A percentile compares a stretch with the other conserved stretches of the same genome.
Conservation (phyloP, 2,888 invertebrate species). For the Pediacus dermestoides region DNA sequence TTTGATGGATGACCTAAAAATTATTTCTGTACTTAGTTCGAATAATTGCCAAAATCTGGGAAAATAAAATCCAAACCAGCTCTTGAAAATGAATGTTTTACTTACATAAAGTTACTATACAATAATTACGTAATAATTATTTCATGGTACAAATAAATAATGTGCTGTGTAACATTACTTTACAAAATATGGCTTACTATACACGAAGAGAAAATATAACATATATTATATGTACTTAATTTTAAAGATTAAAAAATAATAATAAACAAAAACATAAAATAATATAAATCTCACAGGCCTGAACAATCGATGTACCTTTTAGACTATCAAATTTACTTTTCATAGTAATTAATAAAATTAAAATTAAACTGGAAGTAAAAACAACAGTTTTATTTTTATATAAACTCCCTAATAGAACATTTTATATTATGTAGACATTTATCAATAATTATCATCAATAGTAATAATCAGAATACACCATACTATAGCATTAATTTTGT, state of each 20-base stretch:
- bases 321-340: constrained; percentile 24
- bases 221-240: constrained; percentile 11
- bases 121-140: constrained; percentile 26
- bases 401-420: too few relatives aligned
- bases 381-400: too few relatives aligned
- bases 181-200: constrained; percentile 24
- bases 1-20: too few relatives aligned
- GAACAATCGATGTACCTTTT: constrained; percentile 32
- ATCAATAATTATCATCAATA: too few relatives aligned
- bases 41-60: too few relatives aligned
- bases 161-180: constrained; percentile 19
- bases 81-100: constrained; percentile 30
- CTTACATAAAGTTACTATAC: constrained; percentile 39
- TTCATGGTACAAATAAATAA: constrained; percentile 26
- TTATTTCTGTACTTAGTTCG: too few relatives aligned
- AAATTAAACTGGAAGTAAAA: too few relatives aligned
- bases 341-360: too few relatives aligned
- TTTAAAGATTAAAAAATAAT: constrained; percentile 15
- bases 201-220: constrained; percentile 17
- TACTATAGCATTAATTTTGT: too few relatives aligned
- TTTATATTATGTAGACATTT: too few relatives aligned
- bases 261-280: constrained; percentile 18
- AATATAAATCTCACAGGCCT: constrained; percentile 25
- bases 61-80: too few relatives aligned
- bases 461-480: constrained; percentile 20